Evolutionary conservation across 2,113 vertebrate species (phyloP).

Genomic region (Notarius quadriscutis): DNA sequence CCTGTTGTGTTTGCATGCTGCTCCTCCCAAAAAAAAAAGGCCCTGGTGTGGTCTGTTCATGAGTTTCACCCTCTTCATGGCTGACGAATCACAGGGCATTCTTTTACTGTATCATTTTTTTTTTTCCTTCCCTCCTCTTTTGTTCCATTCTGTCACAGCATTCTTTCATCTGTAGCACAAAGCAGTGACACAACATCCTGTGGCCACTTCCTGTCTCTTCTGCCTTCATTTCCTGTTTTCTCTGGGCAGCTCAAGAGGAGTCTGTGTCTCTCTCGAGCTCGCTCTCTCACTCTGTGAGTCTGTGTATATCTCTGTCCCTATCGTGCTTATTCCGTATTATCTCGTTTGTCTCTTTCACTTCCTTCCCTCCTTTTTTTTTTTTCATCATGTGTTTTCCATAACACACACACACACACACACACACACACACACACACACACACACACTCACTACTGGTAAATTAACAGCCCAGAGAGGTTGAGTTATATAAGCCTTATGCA

Average conservation of each 20-base stretch:
- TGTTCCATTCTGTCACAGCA: slow-evolving; percentile 12
- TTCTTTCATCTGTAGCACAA: slow-evolving; percentile 54
- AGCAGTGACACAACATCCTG: slow-evolving; percentile 72
- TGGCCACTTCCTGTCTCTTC: slow-evolving; percentile 72
- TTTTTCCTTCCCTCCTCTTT: slow-evolving; percentile 31
- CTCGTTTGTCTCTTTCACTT: not conserved
- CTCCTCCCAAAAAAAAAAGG: not conserved
- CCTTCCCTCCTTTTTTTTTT: not conserved
- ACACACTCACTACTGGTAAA: not conserved
- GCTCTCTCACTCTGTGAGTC: not conserved
- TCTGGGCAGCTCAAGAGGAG: slow-evolving; percentile 35
- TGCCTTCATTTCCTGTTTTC: slow-evolving; percentile 75
- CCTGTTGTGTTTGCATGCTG: not conserved
- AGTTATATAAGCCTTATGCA: slow-evolving; percentile 21
- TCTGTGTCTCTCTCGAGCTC: not conserved
- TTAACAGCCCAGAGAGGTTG: not conserved
- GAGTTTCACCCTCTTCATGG: not conserved
- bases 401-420: no score
- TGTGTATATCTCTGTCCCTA: slow-evolving; percentile 12
- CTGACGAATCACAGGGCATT: not conserved
- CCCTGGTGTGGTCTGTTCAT: not conserved
- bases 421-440: no score
- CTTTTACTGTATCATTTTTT: slow-evolving; percentile 13
- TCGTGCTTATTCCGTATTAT: not conserved
- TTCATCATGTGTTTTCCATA: not conserved